Conservation (phyloP, 2,888 invertebrate genomes). For the Amphimallon solstitiale region DNA sequence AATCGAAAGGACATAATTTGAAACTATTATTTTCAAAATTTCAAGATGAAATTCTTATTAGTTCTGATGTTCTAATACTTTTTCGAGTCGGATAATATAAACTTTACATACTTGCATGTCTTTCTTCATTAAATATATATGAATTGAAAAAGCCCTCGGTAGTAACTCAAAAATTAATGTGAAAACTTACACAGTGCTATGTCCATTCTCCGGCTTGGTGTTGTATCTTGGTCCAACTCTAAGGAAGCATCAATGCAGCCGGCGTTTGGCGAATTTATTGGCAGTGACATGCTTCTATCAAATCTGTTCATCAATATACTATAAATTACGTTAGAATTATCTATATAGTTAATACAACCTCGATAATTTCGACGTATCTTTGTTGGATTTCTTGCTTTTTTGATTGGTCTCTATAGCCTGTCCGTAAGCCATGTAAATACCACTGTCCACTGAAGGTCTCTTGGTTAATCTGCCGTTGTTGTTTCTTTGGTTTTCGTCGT, state of each 20-base stretch:
- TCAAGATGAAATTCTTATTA: too few species aligned
- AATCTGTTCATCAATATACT: slow-evolving; percentile 63
- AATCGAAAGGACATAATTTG: too few species aligned
- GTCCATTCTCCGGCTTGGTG: slow-evolving; percentile 80
- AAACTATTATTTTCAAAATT: too few species aligned
- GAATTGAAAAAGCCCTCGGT: not conserved
- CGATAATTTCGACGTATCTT: slow-evolving; percentile 62
- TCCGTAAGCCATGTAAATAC: slow-evolving; percentile 73
- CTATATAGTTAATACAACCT: slow-evolving; percentile 54
- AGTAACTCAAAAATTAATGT: slow-evolving; percentile 24
- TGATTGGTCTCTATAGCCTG: slow-evolving; percentile 57
- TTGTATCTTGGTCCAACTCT: slow-evolving; percentile 61
- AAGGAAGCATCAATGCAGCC: slow-evolving; percentile 63
- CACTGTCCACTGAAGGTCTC: slow-evolving; percentile 81
- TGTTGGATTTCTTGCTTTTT: slow-evolving; percentile 55
- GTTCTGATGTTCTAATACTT: too few species aligned
- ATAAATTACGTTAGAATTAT: slow-evolving; percentile 34
- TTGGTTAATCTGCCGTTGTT: slow-evolving; percentile 68
- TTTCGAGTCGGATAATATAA: too few species aligned
- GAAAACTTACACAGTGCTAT: slow-evolving; percentile 80
- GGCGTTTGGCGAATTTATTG: slow-evolving; percentile 66
- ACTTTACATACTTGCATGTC: slow-evolving; percentile 14
- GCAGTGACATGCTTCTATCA: slow-evolving; percentile 77
- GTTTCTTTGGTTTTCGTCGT: slow-evolving; percentile 56
- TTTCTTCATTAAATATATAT: not conserved